Evolutionary conservation across 2,797 vertebrate genomes (phyloP).

Genomic region (Ataeniobius toweri): DNA sequence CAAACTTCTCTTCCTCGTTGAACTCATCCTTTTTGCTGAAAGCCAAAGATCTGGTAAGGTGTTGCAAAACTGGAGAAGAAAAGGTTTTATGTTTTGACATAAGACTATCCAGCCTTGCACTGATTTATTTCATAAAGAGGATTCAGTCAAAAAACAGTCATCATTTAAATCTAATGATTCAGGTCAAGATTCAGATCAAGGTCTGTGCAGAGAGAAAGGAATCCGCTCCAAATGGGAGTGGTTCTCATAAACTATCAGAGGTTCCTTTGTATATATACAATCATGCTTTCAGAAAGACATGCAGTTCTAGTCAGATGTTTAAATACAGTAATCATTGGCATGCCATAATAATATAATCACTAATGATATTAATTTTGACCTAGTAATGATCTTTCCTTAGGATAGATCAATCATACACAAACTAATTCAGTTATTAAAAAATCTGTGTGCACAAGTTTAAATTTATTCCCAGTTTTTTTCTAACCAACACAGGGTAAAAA

Average conservation of each 20-base stretch:
- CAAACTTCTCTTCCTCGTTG: not conserved
- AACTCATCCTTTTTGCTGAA: not conserved
- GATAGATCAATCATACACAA: too few relatives aligned
- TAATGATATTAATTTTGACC: too few relatives aligned
- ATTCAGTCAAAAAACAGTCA: not conserved
- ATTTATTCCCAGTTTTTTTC: too few relatives aligned
- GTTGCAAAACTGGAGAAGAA: constrained; percentile 24
- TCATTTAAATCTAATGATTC: not conserved
- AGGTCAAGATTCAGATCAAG: not conserved
- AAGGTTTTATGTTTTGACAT: not conserved
- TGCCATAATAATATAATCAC: too few relatives aligned
- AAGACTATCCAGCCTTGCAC: too few relatives aligned
- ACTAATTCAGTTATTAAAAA: too few relatives aligned
- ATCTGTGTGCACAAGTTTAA: too few relatives aligned
- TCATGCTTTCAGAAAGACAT: too few relatives aligned
- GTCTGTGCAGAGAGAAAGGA: not conserved
- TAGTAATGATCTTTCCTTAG: too few relatives aligned
- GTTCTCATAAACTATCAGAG: not conserved
- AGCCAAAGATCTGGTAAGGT: not conserved
- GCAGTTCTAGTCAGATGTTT: too few relatives aligned
- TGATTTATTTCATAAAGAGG: not conserved
- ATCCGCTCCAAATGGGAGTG: not conserved
- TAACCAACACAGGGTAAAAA: too few relatives aligned
- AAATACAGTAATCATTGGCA: too few relatives aligned
- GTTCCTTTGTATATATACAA: not conserved